Evolutionary conservation across 1,140 invertebrate genomes (phyloP), one percentile per base, ranked within the genome.

Genomic region (Diorhabda sublineata): DNA sequence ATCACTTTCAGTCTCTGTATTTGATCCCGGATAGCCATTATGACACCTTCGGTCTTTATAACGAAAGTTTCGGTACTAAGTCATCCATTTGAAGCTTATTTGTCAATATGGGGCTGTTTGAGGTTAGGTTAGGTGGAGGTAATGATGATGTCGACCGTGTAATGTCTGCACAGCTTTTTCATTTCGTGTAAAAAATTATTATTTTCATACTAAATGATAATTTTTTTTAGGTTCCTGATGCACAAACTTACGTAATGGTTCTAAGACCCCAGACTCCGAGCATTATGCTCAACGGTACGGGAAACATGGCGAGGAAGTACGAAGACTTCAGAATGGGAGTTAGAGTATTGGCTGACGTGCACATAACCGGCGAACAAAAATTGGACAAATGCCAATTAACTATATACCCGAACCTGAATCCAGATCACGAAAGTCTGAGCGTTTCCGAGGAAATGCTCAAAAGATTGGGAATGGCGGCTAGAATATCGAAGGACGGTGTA

Each of bases 331-430:
- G 92, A 69, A 82, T 90, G 67, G 94, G 93, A 2, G 89, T 95
- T 5, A 83, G 87, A n/a, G 89, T 96, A 2, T 94, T 96, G 83
- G 89, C 91, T 0, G 92, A 95, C 74, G 85, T 93, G 5, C 84
- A 85, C 58, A 89, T 96, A 43, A 85, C 86, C 47, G 89, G 91
- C 3, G 79, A 80, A 72, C 77, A 78, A 69, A 81, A 80, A 71
- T 58, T 78, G 64, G 96, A 98, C 78, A 93, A 92, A 9, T 98
- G 96, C 82, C 90, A 91, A 44, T 91, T 98, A 56, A 91, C 91
- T 44, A 94, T 98, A 58, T 96, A 96, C 80, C 95, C 96, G 7
- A 94, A 94, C 43, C 84, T 98, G 57, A 97, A 98, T 85, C 93
- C 95, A 0, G 95, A 97, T 81, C 94, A 97, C 81, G 96, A 98